These are phyloP conservation scores for Pantherophis vulpinus DNA, from an alignment of 2,797 vertebrate genomes.

Conservation along the genomic window DNA sequence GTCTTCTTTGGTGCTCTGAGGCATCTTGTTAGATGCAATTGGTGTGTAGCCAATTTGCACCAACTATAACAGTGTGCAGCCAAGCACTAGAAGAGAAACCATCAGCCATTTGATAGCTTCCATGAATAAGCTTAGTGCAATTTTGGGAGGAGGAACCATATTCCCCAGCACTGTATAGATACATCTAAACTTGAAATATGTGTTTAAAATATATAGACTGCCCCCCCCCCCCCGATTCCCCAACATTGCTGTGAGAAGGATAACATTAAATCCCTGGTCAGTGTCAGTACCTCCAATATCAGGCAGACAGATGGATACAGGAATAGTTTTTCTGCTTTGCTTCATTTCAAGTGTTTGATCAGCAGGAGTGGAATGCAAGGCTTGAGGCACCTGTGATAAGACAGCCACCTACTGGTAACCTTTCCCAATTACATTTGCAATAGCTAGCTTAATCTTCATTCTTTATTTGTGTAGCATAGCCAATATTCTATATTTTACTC, in stretches of 20 bases:
- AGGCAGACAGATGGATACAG: background rate
- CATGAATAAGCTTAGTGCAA: background rate
- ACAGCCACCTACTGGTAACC: slow-evolving; percentile 35
- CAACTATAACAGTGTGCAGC: background rate
- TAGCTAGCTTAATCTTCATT: background rate
- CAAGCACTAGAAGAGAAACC: background rate
- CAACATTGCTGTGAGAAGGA: background rate
- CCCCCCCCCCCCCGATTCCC: background rate
- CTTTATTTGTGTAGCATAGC: background rate
- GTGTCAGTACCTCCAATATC: background rate
- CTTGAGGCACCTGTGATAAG: accelerated
- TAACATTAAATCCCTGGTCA: background rate
- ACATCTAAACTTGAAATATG: background rate
- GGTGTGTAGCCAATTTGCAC: background rate
- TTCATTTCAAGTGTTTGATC: slow-evolving; percentile 16
- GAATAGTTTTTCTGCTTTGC: slow-evolving; percentile 13
- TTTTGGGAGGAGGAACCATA: background rate
- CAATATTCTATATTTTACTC: background rate
- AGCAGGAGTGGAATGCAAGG: accelerated
- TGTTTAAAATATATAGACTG: background rate
- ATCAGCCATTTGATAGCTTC: background rate
- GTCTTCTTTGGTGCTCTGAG: background rate
- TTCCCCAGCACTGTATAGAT: background rate
- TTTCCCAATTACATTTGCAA: background rate
- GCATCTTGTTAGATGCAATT: background rate